Evolutionary conservation across 2,888 invertebrate species (phyloP).

Genomic region (Helicoverpa assulta): DNA sequence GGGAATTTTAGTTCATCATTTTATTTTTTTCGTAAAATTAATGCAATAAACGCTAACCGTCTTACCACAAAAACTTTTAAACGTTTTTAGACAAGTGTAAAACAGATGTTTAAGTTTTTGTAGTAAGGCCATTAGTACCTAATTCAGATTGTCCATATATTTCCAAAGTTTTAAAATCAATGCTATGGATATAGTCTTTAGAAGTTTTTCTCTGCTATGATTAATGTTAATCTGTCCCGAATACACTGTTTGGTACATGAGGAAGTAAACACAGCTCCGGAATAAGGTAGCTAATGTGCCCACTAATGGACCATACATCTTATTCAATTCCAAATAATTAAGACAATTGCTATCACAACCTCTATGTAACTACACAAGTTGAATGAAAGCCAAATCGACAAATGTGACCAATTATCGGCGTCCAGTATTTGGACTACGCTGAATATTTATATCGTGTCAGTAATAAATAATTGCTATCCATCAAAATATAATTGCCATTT

Average conservation of each 20-base stretch:
- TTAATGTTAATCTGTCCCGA: neutral
- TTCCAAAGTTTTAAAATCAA: too few relatives aligned
- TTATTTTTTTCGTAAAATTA: too few relatives aligned
- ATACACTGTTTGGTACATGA: neutral
- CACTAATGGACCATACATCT: constrained; percentile 40
- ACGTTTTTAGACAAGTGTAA: too few relatives aligned
- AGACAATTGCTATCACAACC: constrained; percentile 22
- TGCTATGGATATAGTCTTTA: neutral
- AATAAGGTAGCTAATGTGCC: constrained; percentile 20
- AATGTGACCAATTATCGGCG: constrained; percentile 53
- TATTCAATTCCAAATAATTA: constrained; percentile 34
- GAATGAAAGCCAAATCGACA: constrained; percentile 53
- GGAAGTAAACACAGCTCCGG: too few relatives aligned
- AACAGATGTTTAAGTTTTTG: too few relatives aligned
- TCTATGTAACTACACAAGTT: constrained; percentile 30
- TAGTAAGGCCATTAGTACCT: too few relatives aligned
- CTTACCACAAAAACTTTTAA: too few relatives aligned
- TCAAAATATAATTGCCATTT: constrained; percentile 43
- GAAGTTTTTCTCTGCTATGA: neutral
- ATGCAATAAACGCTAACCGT: too few relatives aligned
- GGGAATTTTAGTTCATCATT: too few relatives aligned
- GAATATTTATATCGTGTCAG: constrained; percentile 36
- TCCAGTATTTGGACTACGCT: constrained; percentile 34
- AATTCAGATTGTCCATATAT: too few relatives aligned
- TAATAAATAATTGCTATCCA: constrained; percentile 51